Evolutionary conservation across 2,797 vertebrate genomes (phyloP).

Genomic region (Loris lydekkerianus): DNA sequence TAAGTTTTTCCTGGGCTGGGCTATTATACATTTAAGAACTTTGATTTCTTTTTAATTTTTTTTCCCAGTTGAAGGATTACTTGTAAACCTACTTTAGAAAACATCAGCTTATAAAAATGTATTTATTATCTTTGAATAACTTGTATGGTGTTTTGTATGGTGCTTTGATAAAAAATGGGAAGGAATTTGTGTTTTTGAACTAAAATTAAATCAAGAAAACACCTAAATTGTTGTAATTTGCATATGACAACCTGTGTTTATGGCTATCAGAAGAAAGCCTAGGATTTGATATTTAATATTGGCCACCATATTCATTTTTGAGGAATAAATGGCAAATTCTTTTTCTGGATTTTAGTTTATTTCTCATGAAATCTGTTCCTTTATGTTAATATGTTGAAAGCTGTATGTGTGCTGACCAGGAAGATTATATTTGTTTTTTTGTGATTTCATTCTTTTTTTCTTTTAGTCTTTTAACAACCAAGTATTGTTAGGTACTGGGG

Average conservation of each 20-base stretch:
- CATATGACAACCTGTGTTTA: not conserved
- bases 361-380: slow-evolving; percentile 11
- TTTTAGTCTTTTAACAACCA: not conserved
- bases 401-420: not conserved
- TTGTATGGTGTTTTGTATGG: not conserved
- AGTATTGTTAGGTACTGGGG: not conserved
- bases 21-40: slow-evolving; percentile 38
- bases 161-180: slow-evolving; percentile 16
- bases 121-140: not conserved
- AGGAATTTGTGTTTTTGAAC: slow-evolving; percentile 31
- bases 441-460: not conserved
- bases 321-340: not conserved
- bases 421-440: slow-evolving; percentile 11
- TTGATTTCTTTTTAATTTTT: slow-evolving; percentile 35
- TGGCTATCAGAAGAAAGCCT: not conserved
- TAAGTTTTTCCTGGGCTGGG: not conserved
- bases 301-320: not conserved
- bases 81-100: slow-evolving; percentile 43
- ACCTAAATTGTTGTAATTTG: slow-evolving; percentile 2
- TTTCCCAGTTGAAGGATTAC: slow-evolving; percentile 3
- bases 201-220: not conserved
- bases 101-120: not conserved
- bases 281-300: not conserved
- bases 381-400: slow-evolving; percentile 39
- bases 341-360: not conserved